phyloP scores from a whole-genome alignment of 2,113 vertebrate species.

The Ovibos moschatus region DNA sequence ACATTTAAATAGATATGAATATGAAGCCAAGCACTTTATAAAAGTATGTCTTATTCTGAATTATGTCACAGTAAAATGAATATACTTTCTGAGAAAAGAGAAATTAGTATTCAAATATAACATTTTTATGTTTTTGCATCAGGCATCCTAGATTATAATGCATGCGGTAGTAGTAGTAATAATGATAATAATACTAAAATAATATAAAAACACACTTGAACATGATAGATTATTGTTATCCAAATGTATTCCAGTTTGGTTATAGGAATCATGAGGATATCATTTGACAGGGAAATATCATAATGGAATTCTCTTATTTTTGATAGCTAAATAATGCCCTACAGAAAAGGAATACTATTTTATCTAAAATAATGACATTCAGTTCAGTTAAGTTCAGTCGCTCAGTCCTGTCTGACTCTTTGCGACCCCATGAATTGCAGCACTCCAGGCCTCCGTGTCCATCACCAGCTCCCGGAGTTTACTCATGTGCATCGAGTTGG shows the following conservation, averaged over 20 bases:
- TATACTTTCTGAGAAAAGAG: neutral
- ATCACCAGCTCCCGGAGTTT: no score
- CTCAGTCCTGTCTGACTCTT: no score
- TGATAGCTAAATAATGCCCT: neutral
- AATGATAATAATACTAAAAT: neutral
- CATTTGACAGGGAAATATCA: neutral
- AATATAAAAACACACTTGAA: neutral
- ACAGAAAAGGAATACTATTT: neutral
- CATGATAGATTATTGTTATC: neutral
- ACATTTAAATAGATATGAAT: conserved; percentile 1
- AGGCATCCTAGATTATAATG: neutral
- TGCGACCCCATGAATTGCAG: no score
- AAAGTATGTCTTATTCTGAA: neutral
- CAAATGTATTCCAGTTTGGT: neutral
- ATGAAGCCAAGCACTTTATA: conserved; percentile 11
- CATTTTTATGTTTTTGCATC: neutral
- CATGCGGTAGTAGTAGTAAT: neutral
- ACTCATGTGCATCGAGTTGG: no score
- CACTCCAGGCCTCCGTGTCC: no score
- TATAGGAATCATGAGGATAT: neutral
- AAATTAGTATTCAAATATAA: neutral
- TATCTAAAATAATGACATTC: neutral
- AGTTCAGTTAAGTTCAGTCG: no score
- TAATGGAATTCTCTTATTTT: neutral
- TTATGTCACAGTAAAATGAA: neutral